Evolutionary conservation across 2,888 invertebrate genomes (phyloP), one percentile per base, ranked within the genome.

Genomic region (Eupithecia exiguata): DNA sequence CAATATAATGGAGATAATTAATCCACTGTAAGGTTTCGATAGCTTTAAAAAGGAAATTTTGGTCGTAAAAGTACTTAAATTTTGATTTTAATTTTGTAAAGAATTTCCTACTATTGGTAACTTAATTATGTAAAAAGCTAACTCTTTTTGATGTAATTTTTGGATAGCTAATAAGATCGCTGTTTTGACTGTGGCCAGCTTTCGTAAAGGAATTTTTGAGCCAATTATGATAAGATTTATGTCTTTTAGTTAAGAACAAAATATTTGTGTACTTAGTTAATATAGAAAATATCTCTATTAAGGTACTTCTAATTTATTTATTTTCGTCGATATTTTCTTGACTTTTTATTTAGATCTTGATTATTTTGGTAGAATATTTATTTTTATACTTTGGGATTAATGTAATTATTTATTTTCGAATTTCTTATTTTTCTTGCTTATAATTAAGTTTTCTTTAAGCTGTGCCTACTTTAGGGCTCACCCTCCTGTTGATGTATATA

Each of bases 101-200:
- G 46, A 58, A 58, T 25, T 21, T 25, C 58, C 58, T 21, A 25
- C 5, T 58, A 58, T 25, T 58, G 5, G 58, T 46, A 7, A 43
- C n/a, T n/a, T n/a, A 46, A 46, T 16, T 53, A 53, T 53, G 53
- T 53, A 58, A 25, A 40, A 66, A 43, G n/a, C 30, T 65, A 65
- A 38, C 35, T 4, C n/a, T 66, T 66, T 66, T 66, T 21, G 66
- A 66, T 25, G 66, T 66, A 0, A 43, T 66, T 66, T 66, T 66
- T 40, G n/a, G 40, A 10, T 66, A 66, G 66, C 0, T 66, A 40
- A 18, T 66, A 43, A 65, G 65, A 40, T n/a, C 40, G 66, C 1
- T 66, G 40, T 66, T 66, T 38, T 21, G 18, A 66, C 6, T 40
- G 66, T 66, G 66, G 66, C 66, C 66, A 66, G 66, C 40, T 66